Evolutionary conservation across 2,888 invertebrate species (phyloP).

Genomic region (Alentia gelatinosa): DNA sequence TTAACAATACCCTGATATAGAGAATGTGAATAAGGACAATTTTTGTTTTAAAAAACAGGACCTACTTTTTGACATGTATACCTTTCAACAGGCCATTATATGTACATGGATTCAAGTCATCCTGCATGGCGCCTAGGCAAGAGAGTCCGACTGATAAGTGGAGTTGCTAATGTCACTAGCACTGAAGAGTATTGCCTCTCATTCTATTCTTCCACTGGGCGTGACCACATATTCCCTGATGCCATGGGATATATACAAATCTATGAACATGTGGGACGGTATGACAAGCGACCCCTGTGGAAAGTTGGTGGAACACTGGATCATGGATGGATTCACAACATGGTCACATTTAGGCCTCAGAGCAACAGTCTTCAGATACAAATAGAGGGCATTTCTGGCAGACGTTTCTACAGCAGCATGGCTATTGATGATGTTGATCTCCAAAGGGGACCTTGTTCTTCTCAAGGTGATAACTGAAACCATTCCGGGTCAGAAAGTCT

Average conservation of each 20-base stretch:
- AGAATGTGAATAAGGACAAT: too few relatives aligned
- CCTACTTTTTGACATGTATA: neutral
- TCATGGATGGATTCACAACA: neutral
- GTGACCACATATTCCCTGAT: neutral
- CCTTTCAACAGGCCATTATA: neutral
- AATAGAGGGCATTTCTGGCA: slow-evolving; percentile 6
- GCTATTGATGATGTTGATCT: neutral
- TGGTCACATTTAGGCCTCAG: neutral
- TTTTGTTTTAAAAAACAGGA: neutral
- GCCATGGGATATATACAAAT: neutral
- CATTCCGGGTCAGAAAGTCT: too few relatives aligned
- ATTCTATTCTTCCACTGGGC: neutral
- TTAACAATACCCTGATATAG: neutral
- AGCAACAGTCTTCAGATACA: neutral
- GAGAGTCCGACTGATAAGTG: neutral
- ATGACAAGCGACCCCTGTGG: neutral
- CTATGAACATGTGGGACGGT: neutral
- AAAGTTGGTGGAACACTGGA: neutral
- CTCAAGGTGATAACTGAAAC: too few relatives aligned
- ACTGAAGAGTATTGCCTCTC: neutral
- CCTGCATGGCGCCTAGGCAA: neutral
- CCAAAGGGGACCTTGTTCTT: too few relatives aligned
- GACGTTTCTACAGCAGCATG: neutral
- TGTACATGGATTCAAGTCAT: neutral
- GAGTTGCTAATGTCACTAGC: neutral